Base-by-base conservation (phyloP, 1,140 invertebrate genomes). In the Oncopodura yosiiana region DNA sequence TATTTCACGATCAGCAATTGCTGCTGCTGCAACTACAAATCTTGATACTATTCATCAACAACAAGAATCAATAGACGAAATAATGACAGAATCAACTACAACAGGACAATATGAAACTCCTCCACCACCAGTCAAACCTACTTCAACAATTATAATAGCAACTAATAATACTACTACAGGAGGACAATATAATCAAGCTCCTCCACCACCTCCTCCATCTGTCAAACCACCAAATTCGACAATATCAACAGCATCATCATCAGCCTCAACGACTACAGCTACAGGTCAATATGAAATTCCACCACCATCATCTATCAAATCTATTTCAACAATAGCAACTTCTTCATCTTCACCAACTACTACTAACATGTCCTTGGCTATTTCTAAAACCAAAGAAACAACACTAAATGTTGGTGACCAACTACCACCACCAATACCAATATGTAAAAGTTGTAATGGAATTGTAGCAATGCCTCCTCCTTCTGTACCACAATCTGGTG, bases 391-490 rank as follows among this genome's bases (percentile, higher is more conserved):
- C 18, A 19, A 41, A 34, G 6, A 34, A n/a, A 34, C n/a, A 34
- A 34, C 30, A 34, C n/a, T 34, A 34, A 34, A 34, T 34, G 6
- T 8, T 41, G 5, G 5, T 11, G 18, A 12, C 5, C 5, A 45
- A 32, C n/a, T 19, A 16, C 16, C 24, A 42, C 37, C 32, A 8
- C 5, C 18, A 19, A 60, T 50, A 21, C 53, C 53, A 16, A 49
- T 39, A 18, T 60, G 58, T 26, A 53, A 53, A n/a, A 59, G 53
- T 39, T 62, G 61, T 39, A 58, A 57, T 52, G 61, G 56, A 41
- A 30, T 56, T 2, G 56, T 62, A n/a, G n/a, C n/a, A n/a, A n/a
- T n/a, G n/a, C n/a, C n/a, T n/a, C n/a, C n/a, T n/a, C n/a, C n/a
- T n/a, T n/a, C n/a, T n/a, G n/a, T n/a, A n/a, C n/a, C n/a, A n/a